Base-by-base conservation (phyloP, 2,888 invertebrate genomes). In the Auanema freiburgensis region DNA sequence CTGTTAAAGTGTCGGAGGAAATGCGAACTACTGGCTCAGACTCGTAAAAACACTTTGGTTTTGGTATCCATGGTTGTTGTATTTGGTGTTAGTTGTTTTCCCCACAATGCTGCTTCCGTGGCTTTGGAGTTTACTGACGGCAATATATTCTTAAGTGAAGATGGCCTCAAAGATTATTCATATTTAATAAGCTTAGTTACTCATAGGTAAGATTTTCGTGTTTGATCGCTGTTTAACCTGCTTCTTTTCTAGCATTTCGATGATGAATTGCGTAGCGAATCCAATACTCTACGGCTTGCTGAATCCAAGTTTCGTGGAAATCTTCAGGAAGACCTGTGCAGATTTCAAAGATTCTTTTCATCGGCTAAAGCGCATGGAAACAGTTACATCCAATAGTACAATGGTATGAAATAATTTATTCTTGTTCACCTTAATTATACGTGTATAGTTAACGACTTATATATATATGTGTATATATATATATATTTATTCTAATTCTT, bases 241-340 rank as follows among this genome's bases (percentile, higher is more conserved):
- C 33, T 55, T 55, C n/a, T 40, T 40, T 63, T 63, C 44, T 42
- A 63, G 63, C 40, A 54, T 63, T 11, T 57, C 59, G 1, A 63
- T 63, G 63, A 52, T 57, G 49, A 59, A 57, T 44, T 59, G 54
- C 23, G 63, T 59, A 1, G 59, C 55, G 14, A 63, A 63, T 44
- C 63, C 63, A 2, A 43, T 63, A 1, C 55, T 63, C 18, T 63
- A 63, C 54, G 63, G 63, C 16, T 50, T 63, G 18, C 59, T 63
- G 18, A 63, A 63, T 41, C 63, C 63, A 12, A 44, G 18, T 14
- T 63, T 63, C 46, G 58, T 63, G 5, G 58, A 58, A 25, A 58
- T 63, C 44, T 25, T 63, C 18, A 43, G 50, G 33, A 63, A 63
- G 42, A 59, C 63, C 12, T 52, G 49, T 21, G 23, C 52, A 14